These are phyloP conservation scores for Rostratula benghalensis DNA, from an alignment of 2,113 vertebrate genomes.

Conservation along the genomic window DNA sequence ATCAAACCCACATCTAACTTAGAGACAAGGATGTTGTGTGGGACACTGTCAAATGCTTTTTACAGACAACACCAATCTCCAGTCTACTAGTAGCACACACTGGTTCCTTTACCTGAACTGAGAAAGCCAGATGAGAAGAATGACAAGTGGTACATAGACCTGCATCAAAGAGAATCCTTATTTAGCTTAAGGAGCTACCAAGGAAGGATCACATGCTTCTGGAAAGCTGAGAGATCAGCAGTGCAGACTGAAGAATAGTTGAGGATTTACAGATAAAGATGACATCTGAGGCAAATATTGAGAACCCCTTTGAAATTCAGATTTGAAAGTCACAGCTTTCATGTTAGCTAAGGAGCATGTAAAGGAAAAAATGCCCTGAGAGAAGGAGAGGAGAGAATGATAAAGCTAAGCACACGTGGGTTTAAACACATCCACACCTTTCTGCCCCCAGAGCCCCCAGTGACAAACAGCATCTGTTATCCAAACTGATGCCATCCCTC, in stretches of 20 bases:
- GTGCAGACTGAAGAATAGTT: neutral
- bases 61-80: neutral
- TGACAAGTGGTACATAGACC: neutral
- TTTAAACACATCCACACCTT: neutral
- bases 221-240: neutral
- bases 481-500: neutral
- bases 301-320: slow-evolving; percentile 42
- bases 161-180: neutral
- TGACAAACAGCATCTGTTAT: neutral
- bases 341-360: neutral
- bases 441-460: neutral
- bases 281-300: neutral
- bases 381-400: neutral
- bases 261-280: slow-evolving; percentile 27
- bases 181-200: neutral
- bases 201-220: neutral
- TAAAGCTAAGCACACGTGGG: neutral
- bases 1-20: neutral
- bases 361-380: neutral
- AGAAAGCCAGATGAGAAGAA: neutral
- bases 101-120: neutral
- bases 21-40: neutral
- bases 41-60: neutral
- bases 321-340: slow-evolving; percentile 40
- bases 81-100: neutral